A percentile compares a stretch with the other conserved stretches of the same genome.
Evolutionary conservation across 1,140 invertebrate species (phyloP).

Genomic region (Ephestia elutella): DNA sequence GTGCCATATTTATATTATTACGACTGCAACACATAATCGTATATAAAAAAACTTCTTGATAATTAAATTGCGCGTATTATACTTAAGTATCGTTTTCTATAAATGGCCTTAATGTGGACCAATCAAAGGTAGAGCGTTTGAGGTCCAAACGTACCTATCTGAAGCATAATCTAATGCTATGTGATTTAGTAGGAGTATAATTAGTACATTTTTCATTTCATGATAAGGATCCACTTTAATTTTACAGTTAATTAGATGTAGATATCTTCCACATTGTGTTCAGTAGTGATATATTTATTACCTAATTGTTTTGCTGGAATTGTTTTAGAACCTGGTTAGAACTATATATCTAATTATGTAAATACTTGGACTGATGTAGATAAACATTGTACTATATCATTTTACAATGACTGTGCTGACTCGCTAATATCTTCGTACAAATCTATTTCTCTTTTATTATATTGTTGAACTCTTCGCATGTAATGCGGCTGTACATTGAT

Average conservation of each 20-base stretch:
- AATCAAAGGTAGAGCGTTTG: constrained; percentile 39
- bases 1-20: not conserved
- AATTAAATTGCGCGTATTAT: too few relatives aligned
- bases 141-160: constrained; percentile 33
- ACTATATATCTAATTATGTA: not conserved
- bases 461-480: constrained; percentile 43
- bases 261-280: constrained; percentile 29
- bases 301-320: not conserved
- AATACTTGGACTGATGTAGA: constrained; percentile 34
- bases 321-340: not conserved
- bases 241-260: constrained; percentile 15
- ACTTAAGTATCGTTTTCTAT: constrained; percentile 2
- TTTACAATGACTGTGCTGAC: constrained; percentile 24
- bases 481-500: constrained; percentile 37
- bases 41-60: not conserved
- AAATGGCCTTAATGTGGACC: constrained; percentile 60
- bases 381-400: constrained; percentile 27
- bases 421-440: constrained; percentile 49
- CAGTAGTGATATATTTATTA: constrained; percentile 26
- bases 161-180: constrained; percentile 26
- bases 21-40: constrained; percentile 1
- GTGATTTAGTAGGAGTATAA: constrained; percentile 15
- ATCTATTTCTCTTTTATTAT: constrained; percentile 38
- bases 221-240: not conserved
- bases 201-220: constrained; percentile 14